Evolutionary conservation across 2,113 vertebrate species (phyloP).

Genomic region (Pica pica): DNA sequence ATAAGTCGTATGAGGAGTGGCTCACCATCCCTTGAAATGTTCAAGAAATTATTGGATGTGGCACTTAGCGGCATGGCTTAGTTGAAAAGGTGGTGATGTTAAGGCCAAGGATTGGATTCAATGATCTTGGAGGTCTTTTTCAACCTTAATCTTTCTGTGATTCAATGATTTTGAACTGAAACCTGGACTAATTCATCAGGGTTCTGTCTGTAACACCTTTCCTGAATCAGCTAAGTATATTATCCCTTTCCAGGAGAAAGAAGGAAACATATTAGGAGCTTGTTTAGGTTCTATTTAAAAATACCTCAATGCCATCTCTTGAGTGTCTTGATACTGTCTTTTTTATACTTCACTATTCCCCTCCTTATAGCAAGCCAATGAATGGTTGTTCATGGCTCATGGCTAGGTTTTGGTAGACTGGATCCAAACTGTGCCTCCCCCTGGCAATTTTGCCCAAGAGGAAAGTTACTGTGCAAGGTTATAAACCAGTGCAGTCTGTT

Average conservation of each 20-base stretch:
- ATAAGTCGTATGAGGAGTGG: background rate
- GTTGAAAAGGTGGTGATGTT: background rate
- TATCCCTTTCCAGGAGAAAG: background rate
- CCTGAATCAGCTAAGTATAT: background rate
- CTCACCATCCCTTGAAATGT: background rate
- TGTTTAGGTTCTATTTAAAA: background rate
- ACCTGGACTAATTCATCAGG: background rate
- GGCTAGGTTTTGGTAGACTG: background rate
- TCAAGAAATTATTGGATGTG: background rate
- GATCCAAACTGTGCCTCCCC: background rate
- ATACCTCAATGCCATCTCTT: background rate
- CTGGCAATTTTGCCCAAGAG: background rate
- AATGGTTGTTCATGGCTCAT: background rate
- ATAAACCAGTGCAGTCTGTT: background rate
- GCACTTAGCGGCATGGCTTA: background rate
- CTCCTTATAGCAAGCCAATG: background rate
- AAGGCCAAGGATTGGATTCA: background rate
- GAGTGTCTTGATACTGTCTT: background rate
- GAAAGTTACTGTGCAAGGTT: background rate
- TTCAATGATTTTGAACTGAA: background rate
- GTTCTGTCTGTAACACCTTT: background rate
- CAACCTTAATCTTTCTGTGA: background rate
- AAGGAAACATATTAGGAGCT: background rate
- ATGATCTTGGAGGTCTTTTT: background rate
- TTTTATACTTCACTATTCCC: background rate